phyloP scores from a whole-genome alignment of 2,888 invertebrate genomes.

The Parelbella ahira region DNA sequence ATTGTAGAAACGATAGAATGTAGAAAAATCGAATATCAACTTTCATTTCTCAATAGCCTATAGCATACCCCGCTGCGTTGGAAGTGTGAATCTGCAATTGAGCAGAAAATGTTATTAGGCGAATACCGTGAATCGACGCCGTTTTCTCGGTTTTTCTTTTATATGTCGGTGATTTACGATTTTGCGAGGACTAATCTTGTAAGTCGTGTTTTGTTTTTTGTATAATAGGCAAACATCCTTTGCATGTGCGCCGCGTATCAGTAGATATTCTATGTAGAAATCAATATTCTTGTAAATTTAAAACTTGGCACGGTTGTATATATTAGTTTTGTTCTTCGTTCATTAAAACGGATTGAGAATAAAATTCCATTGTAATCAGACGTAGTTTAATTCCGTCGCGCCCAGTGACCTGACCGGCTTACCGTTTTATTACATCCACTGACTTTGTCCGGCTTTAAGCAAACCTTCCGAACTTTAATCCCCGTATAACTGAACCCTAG shows the following conservation, averaged over 20 bases:
- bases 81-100: constrained; percentile 4
- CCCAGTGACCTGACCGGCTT: constrained; percentile 10
- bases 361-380: constrained; percentile 2
- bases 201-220: too few relatives aligned
- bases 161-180: background rate
- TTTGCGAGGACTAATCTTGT: too few relatives aligned
- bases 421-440: constrained; percentile 15
- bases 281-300: too few relatives aligned
- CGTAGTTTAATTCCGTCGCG: constrained; percentile 17
- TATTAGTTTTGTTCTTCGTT: too few relatives aligned
- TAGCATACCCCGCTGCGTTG: background rate
- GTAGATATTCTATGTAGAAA: too few relatives aligned
- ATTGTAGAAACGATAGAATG: constrained; percentile 1
- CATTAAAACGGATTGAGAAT: constrained; percentile 8
- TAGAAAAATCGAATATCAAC: background rate
- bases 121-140: background rate
- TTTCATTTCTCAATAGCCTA: constrained; percentile 5
- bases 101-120: background rate
- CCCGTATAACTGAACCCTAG: constrained; percentile 3
- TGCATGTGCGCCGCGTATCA: too few relatives aligned
- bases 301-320: too few relatives aligned
- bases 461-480: constrained; percentile 21
- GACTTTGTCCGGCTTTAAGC: constrained; percentile 15
- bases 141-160: background rate
- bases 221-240: too few relatives aligned